Evolutionary conservation across 2,888 invertebrate genomes (phyloP).

Genomic region (Aphodius granarius): DNA sequence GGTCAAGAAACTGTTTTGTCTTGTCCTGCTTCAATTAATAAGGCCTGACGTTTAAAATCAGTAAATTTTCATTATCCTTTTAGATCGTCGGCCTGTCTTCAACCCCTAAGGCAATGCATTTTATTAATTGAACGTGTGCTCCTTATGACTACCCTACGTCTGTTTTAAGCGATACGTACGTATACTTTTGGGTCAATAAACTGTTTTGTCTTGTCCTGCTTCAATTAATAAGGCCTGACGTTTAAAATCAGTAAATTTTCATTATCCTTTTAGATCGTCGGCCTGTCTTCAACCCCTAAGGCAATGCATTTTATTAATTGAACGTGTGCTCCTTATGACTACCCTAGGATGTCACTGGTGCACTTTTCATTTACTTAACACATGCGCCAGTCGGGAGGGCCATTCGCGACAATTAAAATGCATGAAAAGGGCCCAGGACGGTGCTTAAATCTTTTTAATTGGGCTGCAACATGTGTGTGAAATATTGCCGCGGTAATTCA

Average conservation of each 20-base stretch:
- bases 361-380: not conserved
- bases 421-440: slow-evolving; percentile 17
- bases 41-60: too few relatives aligned
- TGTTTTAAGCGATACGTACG: too few relatives aligned
- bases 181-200: too few relatives aligned
- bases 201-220: too few relatives aligned
- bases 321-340: not conserved
- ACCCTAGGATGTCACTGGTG: not conserved
- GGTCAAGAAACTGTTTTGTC: too few relatives aligned
- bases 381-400: not conserved
- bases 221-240: too few relatives aligned
- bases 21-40: too few relatives aligned
- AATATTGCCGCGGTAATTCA: slow-evolving; percentile 9
- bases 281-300: not conserved
- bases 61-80: too few relatives aligned
- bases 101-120: too few relatives aligned
- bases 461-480: slow-evolving; percentile 28
- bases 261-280: not conserved
- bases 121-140: too few relatives aligned
- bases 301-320: not conserved
- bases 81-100: too few relatives aligned
- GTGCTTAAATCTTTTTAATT: slow-evolving; percentile 31
- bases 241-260: not conserved
- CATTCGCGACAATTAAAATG: slow-evolving; percentile 22
- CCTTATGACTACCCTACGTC: too few relatives aligned